A percentile compares a stretch with the other conserved stretches of the same genome.
Evolutionary conservation across 2,888 invertebrate species (phyloP).

Genomic region (Seira ritae): DNA sequence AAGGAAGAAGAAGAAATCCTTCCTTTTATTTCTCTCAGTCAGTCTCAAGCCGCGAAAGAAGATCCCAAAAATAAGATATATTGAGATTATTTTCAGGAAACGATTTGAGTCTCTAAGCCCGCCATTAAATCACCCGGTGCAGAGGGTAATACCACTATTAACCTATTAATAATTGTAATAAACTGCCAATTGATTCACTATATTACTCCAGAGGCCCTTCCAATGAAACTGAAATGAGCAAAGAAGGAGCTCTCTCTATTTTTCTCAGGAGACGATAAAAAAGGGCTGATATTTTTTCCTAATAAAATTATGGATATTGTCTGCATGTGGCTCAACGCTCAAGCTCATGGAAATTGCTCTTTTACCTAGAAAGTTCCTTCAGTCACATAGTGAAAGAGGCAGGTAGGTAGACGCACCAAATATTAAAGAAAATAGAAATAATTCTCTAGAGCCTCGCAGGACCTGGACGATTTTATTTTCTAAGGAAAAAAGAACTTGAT

Average conservation of each 20-base stretch:
- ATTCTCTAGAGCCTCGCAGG: background rate
- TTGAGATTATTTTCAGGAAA: slow-evolving; percentile 1
- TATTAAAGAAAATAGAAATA: background rate
- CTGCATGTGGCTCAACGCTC: slow-evolving; percentile 7
- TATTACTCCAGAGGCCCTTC: background rate
- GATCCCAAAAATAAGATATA: slow-evolving; percentile 11
- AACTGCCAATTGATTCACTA: background rate
- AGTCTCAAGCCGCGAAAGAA: background rate
- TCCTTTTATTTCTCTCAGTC: slow-evolving; percentile 1
- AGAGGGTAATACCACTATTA: background rate
- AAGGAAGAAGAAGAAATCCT: background rate
- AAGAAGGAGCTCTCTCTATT: background rate
- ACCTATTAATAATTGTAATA: slow-evolving; percentile 11
- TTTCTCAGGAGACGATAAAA: background rate
- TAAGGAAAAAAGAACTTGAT: background rate
- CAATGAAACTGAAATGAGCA: background rate
- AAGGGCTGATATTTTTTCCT: background rate
- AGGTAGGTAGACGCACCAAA: background rate
- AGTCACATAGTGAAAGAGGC: background rate
- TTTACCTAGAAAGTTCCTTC: background rate
- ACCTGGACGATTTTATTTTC: background rate
- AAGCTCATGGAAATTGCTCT: background rate
- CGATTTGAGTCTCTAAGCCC: background rate
- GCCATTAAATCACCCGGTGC: background rate
- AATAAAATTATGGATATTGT: slow-evolving; percentile 11